Evolutionary conservation across 2,113 vertebrate genomes (phyloP).

Genomic region (Lontra canadensis): DNA sequence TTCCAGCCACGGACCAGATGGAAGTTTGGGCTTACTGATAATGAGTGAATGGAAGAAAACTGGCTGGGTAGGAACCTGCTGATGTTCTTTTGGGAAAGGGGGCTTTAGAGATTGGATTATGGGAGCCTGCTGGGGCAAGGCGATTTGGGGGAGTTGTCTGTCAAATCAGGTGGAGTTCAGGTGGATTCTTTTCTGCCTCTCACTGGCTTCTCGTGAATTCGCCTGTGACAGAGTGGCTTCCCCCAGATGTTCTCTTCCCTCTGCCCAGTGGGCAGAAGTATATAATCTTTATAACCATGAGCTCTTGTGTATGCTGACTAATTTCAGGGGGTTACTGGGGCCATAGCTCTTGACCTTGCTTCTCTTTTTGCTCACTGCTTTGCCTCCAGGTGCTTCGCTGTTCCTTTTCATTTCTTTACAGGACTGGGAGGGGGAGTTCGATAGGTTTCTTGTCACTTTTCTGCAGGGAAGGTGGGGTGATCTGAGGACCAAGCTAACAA

Average conservation of each 20-base stretch:
- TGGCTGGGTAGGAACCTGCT: not conserved
- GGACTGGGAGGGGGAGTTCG: not conserved
- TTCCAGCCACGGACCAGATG: conserved; percentile 5
- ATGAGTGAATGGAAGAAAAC: conserved; percentile 48
- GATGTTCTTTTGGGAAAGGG: conserved; percentile 17
- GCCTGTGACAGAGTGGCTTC: not conserved
- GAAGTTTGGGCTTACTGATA: conserved; percentile 4
- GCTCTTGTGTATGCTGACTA: not conserved
- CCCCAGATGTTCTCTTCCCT: not conserved
- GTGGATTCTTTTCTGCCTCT: conserved; percentile 43
- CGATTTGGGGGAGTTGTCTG: not conserved
- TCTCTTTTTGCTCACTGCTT: conserved; percentile 54
- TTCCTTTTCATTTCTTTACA: conserved; percentile 46
- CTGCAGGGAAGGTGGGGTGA: not conserved
- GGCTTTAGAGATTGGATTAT: not conserved
- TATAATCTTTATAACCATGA: not conserved
- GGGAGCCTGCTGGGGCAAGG: not conserved
- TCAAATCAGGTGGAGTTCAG: not conserved
- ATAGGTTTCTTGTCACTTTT: conserved; percentile 37
- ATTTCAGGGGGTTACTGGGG: not conserved
- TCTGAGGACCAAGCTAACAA: conserved; percentile 20
- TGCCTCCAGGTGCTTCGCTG: conserved; percentile 59
- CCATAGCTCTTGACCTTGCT: not conserved
- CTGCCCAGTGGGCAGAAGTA: not conserved
- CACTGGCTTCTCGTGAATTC: conserved; percentile 28